Percentiles rank a stretch among this genome's conserved stretches.
Evolutionary conservation across 2,113 vertebrate genomes (phyloP).

Genomic region (Entomyzon cyanotis): DNA sequence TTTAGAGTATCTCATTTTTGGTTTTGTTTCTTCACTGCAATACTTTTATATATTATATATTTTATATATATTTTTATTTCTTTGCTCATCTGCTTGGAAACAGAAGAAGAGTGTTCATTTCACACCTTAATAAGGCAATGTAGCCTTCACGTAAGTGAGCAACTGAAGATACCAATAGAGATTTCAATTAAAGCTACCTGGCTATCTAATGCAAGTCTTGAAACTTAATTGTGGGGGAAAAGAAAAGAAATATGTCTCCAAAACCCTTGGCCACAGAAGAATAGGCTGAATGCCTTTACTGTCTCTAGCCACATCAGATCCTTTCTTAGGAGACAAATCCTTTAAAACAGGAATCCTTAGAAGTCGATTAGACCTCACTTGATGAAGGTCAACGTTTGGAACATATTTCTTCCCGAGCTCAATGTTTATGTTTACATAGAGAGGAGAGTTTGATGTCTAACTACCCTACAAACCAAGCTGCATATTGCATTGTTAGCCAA

Average conservation of each 20-base stretch:
- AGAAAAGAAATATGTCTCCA: constrained; percentile 78
- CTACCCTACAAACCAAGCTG: constrained; percentile 62
- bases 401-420: constrained; percentile 75
- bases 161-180: constrained; percentile 93
- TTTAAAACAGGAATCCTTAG: neutral
- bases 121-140: constrained; percentile 98
- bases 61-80: constrained; percentile 87
- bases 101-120: constrained; percentile 99
- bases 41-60: constrained; percentile 82
- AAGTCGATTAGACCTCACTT: neutral
- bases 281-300: neutral
- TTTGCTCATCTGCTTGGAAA: constrained; percentile 98
- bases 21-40: constrained; percentile 88
- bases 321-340: constrained; percentile 3
- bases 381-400: constrained; percentile 65
- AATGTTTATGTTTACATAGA: constrained; percentile 66
- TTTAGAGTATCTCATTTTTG: constrained; percentile 79
- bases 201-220: constrained; percentile 84
- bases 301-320: neutral
- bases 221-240: constrained; percentile 68
- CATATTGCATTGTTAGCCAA: constrained; percentile 76
- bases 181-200: constrained; percentile 72
- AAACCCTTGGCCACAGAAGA: constrained; percentile 57
- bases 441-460: constrained; percentile 55
- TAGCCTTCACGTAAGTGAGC: constrained; percentile 99